Conservation (phyloP, 2,113 vertebrate species). For the Rhabdomys dilectus region DNA sequence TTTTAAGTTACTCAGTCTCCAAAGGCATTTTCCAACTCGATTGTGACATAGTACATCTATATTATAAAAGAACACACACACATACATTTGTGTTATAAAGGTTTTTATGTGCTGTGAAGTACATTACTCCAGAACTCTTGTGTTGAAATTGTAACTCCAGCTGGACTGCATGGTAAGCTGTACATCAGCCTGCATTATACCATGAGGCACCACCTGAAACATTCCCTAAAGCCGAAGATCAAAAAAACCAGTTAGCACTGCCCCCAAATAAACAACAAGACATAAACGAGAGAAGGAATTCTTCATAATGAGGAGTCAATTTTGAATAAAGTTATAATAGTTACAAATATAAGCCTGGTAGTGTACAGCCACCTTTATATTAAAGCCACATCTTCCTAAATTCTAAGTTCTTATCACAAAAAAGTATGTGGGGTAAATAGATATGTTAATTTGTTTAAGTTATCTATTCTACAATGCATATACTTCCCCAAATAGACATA, state of each 20-base stretch:
- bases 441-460: background rate
- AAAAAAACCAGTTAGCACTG: background rate
- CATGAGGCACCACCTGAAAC: background rate
- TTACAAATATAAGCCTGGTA: conserved; percentile 22
- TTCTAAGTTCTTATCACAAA: background rate
- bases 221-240: background rate
- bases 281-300: background rate
- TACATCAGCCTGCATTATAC: background rate
- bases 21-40: conserved; percentile 2
- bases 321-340: conserved; percentile 35
- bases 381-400: background rate
- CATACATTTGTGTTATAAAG: background rate
- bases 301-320: background rate
- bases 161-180: background rate
- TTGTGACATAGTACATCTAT: background rate
- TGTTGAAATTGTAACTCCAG: background rate
- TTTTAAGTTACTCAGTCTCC: conserved; percentile 7
- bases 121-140: background rate
- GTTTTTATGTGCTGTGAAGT: background rate
- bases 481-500: background rate
- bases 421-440: background rate
- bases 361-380: background rate
- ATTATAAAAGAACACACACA: too few species aligned
- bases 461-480: background rate
- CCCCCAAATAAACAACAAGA: background rate